Evolutionary conservation across 23 tunicate genomes (phyloP), one percentile per base, ranked within the genome.

Genomic region (Diplosoma virens): DNA sequence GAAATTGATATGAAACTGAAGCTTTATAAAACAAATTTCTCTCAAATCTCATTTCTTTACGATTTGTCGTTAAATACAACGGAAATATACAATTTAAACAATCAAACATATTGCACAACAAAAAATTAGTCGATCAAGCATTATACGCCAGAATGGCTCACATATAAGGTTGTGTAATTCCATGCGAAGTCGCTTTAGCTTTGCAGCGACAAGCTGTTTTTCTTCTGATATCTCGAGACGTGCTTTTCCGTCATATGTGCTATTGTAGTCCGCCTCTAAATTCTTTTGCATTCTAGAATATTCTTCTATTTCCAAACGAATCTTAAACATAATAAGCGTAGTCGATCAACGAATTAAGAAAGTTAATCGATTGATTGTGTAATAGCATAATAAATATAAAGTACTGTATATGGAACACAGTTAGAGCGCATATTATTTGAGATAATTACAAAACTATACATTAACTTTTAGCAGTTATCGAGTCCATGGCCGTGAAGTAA

Each of bases 261-360:
- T 36, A 28, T 84, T 67, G 66, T 80, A 80, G 34, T 74, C 25
- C 16, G 21, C 55, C 46, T 79, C 83, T 17, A 84, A 25, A 21
- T 82, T 84, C 32, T 61, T 67, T 33, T 79, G 76, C 69, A 56
- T 68, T 18, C 87, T 59, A 20, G 64, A 81, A 58, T 58, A 67
- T 0, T 90, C 97, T 58, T 90, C 97, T 32, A 90, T 90, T 1
- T 80, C 88, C 20, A 64, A 37, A 25, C 96, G 84, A 16, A 89
- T 71, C 96, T 89, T 69, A 25, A 29, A 45, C 6, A 30, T 16
- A 73, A 7, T 41, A 41, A 7, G 14, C 14, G 50, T 9, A 7
- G 11, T 7, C 50, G 14, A 41, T 7, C 50, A 41, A 41, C 9
- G 14, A 14, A 7, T 41, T 7, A 41, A 14, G 14, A 7, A 41